These are phyloP conservation scores for Catostomus latipinnis DNA, from an alignment of 2,797 vertebrate species.

Conservation along the genomic window DNA sequence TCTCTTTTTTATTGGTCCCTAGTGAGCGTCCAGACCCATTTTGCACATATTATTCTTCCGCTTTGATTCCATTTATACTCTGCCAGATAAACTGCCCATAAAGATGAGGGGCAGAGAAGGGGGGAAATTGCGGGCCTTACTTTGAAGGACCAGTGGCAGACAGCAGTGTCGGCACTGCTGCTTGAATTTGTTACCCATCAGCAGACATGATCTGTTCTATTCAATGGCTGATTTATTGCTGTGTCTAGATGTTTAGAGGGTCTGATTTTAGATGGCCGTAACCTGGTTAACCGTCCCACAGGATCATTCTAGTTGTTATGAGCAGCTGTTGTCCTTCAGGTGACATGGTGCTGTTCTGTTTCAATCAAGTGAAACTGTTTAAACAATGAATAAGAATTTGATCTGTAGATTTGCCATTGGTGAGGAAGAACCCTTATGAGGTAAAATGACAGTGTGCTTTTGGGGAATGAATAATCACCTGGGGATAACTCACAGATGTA, in stretches of 20 bases:
- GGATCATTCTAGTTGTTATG: conserved; percentile 71
- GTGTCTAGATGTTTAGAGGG: conserved; percentile 73
- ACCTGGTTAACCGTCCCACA: conserved; percentile 71
- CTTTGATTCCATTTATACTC: conserved; percentile 64
- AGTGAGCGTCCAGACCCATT: conserved; percentile 70
- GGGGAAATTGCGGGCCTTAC: conserved; percentile 39
- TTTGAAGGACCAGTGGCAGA: conserved; percentile 43
- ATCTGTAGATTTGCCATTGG: conserved; percentile 41
- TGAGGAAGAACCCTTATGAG: conserved; percentile 44
- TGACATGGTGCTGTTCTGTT: conserved; percentile 64
- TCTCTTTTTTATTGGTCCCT: conserved; percentile 75
- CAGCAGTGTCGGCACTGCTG: conserved; percentile 16
- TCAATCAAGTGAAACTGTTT: conserved; percentile 51
- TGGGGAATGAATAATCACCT: conserved; percentile 23
- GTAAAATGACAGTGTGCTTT: conserved; percentile 36
- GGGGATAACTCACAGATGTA: conserved; percentile 12
- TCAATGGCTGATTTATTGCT: conserved; percentile 66
- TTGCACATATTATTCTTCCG: conserved; percentile 61
- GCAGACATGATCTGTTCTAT: conserved; percentile 46
- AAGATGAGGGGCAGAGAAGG: conserved; percentile 45
- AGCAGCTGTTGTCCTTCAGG: conserved; percentile 76
- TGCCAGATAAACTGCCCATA: conserved; percentile 59
- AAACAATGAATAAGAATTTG: conserved; percentile 47
- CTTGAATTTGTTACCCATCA: conserved; percentile 53
- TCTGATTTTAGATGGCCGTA: conserved; percentile 72